Base-by-base conservation (phyloP, 2,888 invertebrate genomes). In the Ophion obscuratus region DNA sequence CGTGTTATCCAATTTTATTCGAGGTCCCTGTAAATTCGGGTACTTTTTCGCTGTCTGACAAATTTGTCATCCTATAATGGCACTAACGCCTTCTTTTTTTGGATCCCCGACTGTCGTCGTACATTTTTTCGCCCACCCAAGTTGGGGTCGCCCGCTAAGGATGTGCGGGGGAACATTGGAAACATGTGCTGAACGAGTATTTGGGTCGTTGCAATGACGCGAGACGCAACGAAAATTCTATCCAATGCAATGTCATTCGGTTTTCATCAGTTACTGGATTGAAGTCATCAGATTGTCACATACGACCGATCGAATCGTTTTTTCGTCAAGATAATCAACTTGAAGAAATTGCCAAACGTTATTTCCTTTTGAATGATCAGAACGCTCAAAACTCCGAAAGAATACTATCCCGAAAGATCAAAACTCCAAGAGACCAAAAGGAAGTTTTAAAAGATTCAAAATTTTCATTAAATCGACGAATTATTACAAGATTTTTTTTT, bases 121-220 rank as follows among this genome's bases (percentile, higher is more conserved):
- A 81, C 74, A 85, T 85, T 74, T 75, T 64, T 53, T 59, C 47
- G 4, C 74, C 17, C 64, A 61, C 20, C 31, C 61, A 44, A 74
- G 61, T 61, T 53, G 27, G 7, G 10, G 17, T 53, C 9, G 44
- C 44, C 17, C 68, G 14, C 20, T 40, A 6, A 10, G 44, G 11
- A 40, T 1, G 47, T 17, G 9, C 24, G 14, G 17, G 9, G 40
- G n/a, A 20, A 40, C n/a, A 20, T 10, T 67, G 40, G 17, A 44
- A 44, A 3, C 40, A 40, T 31, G 44, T 67, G 40, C 36, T 66
- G 7, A 27, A 14, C 24, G 14, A 31, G 10, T 66, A 36, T 14
- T 40, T 6, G 36, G 66, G 36, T 66, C 20, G 2, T 20, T 44
- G 44, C 68, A 44, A 44, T 68, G 24, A 44, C 53, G 5, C 2